Base-by-base conservation (phyloP, 2,888 invertebrate species). In the Dione juno region DNA sequence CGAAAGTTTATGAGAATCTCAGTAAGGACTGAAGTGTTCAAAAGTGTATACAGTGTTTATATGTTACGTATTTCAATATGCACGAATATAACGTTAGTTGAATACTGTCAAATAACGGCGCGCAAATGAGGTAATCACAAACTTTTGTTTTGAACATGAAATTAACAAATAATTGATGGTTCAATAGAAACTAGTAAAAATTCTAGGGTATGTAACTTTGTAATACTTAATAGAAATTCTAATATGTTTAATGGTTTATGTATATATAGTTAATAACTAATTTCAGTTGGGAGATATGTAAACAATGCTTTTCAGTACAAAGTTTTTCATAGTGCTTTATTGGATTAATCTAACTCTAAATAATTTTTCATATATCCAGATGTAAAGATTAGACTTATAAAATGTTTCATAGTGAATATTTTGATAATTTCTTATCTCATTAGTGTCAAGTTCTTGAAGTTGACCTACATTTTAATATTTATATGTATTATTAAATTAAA, bases 131-230 rank as follows among this genome's bases (percentile, higher is more conserved):
- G 7, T 66, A 66, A 16, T 45, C 45, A 45, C 14, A 45, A 61
- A n/a, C n/a, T 43, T 54, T 59, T 45, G 35, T 45, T 57, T 19
- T 40, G 9, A 16, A 61, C 45, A 10, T 10, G 9, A 11, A 48
- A 2, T 3, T 43, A 43, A 13, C 50, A 19, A 52, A 50, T 52
- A 67, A 59, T 11, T 35, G 45, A 40, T 43, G 35, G 52, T 61
- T 40, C 40, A n/a, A 40, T 53, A 54, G 54, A 53, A 45, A 41
- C 21, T 21, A 37, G 48, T 48, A 40, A 66, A 50, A 61, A 53
- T 45, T 19, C 5, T 28, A 45, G 43, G 66, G 66, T 66, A 66
- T 61, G 66, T 71, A 63, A 35, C 8, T 21, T 67, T 52, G 13
- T 59, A 14, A 28, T 52, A 21, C n/a, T 61, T 35, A 13, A 28